Percentiles rank a stretch among this genome's conserved stretches.
These are phyloP conservation scores for Caerostris darwini DNA, from an alignment of 1,140 invertebrate genomes.

Conservation along the genomic window DNA sequence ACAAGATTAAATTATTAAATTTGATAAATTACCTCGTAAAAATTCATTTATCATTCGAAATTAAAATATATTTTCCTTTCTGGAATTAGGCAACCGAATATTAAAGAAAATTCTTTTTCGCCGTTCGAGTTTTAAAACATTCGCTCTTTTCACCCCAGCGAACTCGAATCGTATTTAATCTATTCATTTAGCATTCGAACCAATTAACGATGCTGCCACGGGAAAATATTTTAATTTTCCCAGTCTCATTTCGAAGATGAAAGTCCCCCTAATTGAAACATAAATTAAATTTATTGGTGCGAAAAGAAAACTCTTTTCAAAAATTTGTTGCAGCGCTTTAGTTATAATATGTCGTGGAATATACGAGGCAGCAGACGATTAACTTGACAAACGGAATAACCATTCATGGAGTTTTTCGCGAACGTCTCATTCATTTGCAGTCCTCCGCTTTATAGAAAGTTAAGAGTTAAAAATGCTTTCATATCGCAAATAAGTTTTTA, in stretches of 20 bases:
- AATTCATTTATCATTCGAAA: too few relatives aligned
- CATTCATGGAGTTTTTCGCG: background rate
- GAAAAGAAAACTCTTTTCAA: slow-evolving; percentile 13
- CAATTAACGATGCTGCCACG: background rate
- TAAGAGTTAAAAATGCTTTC: too few relatives aligned
- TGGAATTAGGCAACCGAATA: too few relatives aligned
- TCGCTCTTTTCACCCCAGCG: background rate
- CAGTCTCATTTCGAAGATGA: background rate
- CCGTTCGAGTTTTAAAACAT: background rate
- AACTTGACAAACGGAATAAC: background rate
- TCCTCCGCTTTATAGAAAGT: background rate
- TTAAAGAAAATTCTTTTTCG: background rate
- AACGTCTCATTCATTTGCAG: background rate
- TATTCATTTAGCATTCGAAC: background rate
- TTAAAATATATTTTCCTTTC: too few relatives aligned
- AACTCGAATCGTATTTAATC: slow-evolving; percentile 13
- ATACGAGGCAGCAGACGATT: background rate
- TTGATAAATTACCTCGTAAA: too few relatives aligned
- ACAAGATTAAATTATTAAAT: too few relatives aligned
- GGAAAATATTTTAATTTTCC: background rate
- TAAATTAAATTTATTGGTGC: slow-evolving; percentile 8
- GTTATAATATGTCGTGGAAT: background rate
- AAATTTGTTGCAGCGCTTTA: background rate
- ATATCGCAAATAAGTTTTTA: too few relatives aligned
- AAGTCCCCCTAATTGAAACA: slow-evolving; percentile 15